Evolutionary conservation across 2,797 vertebrate species (phyloP).

Genomic region (Dallia pectoralis): DNA sequence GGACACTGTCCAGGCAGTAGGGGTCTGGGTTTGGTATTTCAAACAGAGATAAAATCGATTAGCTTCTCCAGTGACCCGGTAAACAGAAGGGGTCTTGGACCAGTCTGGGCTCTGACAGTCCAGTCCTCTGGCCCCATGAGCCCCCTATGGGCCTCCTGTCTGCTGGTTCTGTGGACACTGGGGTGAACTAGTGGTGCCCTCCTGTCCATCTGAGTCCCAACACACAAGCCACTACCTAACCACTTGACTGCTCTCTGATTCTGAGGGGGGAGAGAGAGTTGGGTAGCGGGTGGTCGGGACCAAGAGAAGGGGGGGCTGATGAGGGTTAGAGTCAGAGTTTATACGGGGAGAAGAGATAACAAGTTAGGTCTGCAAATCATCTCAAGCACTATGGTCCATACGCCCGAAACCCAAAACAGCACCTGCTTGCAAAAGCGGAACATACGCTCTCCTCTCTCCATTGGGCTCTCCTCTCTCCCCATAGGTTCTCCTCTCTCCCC

Average conservation of each 20-base stretch:
- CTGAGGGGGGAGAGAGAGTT: constrained; percentile 20
- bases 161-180: constrained; percentile 54
- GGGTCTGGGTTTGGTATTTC: constrained; percentile 51
- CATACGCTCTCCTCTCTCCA: too few relatives aligned
- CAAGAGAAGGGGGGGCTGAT: neutral
- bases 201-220: constrained; percentile 71
- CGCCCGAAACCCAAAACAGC: neutral
- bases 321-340: neutral
- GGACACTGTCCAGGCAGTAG: constrained; percentile 58
- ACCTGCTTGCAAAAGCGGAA: neutral
- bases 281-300: neutral
- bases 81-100: constrained; percentile 51
- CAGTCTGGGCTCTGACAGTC: constrained; percentile 70
- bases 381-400: neutral
- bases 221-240: constrained; percentile 60
- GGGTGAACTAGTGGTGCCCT: constrained; percentile 72
- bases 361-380: neutral
- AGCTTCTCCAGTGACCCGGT: constrained; percentile 77
- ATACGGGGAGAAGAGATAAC: neutral
- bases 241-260: constrained; percentile 57
- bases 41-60: constrained; percentile 80
- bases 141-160: constrained; percentile 59
- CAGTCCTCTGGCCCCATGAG: constrained; percentile 56
- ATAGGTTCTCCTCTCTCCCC: too few relatives aligned
- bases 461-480: too few relatives aligned